Evolutionary conservation across 2,888 invertebrate genomes (phyloP), one percentile per base, ranked within the genome.

Genomic region (Leucoma salicis): DNA sequence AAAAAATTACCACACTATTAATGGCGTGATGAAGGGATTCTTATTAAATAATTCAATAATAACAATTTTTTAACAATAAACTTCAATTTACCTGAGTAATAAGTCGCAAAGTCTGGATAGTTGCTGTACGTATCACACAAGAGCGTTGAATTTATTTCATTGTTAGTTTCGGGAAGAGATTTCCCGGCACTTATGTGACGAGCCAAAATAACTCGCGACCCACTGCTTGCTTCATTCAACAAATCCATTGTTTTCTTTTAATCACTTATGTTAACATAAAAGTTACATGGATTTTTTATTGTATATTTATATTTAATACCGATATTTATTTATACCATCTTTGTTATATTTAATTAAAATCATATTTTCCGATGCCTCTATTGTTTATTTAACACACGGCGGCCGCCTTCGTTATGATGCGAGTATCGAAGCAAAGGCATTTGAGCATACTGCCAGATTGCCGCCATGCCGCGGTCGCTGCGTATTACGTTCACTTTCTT

Each of bases 401-500:
- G 48, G 50, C 16, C 35, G 47, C 46, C 31, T 38, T 49, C 42
- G 51, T 42, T 52, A 44, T 39, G 42, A 41, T 46, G 52, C 70
- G 67, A 37, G 66, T 56, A 63, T 51, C 46, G 47, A 46, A 49
- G 56, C 63, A 37, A 54, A 66, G 60, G 64, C 63, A 56, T 66
- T 57, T 59, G 57, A 55, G 56, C 61, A 58, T 46, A 74, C 77
- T 75, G 73, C 44, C 68, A 49, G 46, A 48, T 52, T 25, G 60
- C 53, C 41, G 37, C 49, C 43, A 44, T 41, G 44, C 46, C 46
- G 56, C 37, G 45, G 42, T 48, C 54, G 53, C 53, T 55, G 54
- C 52, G 44, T 39, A 66, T 72, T 78, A 76, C 83, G 79, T 78
- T 85, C 85, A 86, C 87, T 87, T 87, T 87, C 87, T 87, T 87